These are phyloP conservation scores for Pomatorhinus ruficollis DNA, from an alignment of 2,113 vertebrate species.

Conservation along the genomic window DNA sequence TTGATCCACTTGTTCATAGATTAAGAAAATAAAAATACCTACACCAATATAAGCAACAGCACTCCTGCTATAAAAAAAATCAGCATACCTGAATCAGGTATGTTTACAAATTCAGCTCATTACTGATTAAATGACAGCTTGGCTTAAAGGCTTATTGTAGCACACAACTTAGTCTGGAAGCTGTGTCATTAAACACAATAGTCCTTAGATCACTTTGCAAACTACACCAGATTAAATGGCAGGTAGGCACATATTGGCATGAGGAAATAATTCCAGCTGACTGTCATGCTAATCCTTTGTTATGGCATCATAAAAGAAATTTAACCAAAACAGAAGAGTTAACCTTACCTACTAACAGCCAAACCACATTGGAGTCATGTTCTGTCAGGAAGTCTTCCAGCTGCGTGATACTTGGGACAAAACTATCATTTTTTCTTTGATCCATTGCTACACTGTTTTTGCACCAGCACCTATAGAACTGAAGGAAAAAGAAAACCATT, in stretches of 20 bases:
- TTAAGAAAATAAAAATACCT: background rate
- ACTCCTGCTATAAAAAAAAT: no score
- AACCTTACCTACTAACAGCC: constrained; percentile 92
- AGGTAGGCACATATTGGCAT: background rate
- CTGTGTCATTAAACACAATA: background rate
- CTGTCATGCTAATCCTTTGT: background rate
- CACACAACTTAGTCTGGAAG: background rate
- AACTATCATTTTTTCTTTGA: constrained; percentile 85
- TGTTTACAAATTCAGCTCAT: background rate
- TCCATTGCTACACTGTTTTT: constrained; percentile 73
- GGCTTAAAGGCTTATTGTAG: background rate
- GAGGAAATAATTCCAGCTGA: background rate
- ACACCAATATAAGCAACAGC: background rate
- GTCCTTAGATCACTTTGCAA: background rate
- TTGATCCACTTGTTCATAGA: background rate
- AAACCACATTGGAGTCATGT: constrained; percentile 95
- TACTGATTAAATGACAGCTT: background rate
- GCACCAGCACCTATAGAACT: constrained; percentile 50
- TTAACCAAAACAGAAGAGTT: background rate
- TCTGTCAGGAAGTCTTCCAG: constrained; percentile 90
- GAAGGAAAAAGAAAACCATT: background rate
- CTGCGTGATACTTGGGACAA: constrained; percentile 86
- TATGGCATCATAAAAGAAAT: background rate
- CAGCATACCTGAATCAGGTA: background rate
- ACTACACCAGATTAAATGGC: background rate